Evolutionary conservation across 2,797 vertebrate genomes (phyloP), one percentile per base, ranked within the genome.

Genomic region (Diplodus puntazzo): DNA sequence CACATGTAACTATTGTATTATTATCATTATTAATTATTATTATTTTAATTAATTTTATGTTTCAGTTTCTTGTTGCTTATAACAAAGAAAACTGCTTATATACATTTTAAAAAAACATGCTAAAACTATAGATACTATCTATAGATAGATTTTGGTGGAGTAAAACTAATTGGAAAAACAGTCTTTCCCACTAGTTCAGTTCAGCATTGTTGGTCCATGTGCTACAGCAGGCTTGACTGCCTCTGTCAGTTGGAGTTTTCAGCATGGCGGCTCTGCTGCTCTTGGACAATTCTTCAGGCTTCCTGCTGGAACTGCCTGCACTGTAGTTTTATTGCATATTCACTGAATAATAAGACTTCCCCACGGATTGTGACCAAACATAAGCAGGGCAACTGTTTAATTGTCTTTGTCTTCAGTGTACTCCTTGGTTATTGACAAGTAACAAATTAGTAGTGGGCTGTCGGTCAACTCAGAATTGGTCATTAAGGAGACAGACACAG

Each of bases 361-460:
- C 75, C 53, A 18, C 17, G 21, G 66, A 55, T 23, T 52, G 16
- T 53, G 72, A 43, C 62, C 52, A 66, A 81, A 48, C 63, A 68
- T 6, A 39, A 46, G 34, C 27, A 27, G 60, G 30, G 60, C 23
- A 67, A 54, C 64, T 23, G 14, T 69, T 68, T 73, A 74, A 81
- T 73, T 76, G 64, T 65, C 61, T 67, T 58, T 67, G 74, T 65
- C 49, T 46, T 54, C 30, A 6, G n/a, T 23, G 11, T 18, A 25
- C 54, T 63, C 27, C 34, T 39, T 59, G 42, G 42, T 75, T 69
- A 81, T 64, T 76, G 67, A 79, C 71, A 57, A 64, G 62, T 55
- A 23, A 7, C 48, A 73, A 68, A 69, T 70, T 60, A 70, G 63
- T 25, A 58, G 64, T 25, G 62, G 43, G 52, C 21, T 52, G 46